Conservation (phyloP, 2,113 vertebrate species). For the Leucosticte australis region DNA sequence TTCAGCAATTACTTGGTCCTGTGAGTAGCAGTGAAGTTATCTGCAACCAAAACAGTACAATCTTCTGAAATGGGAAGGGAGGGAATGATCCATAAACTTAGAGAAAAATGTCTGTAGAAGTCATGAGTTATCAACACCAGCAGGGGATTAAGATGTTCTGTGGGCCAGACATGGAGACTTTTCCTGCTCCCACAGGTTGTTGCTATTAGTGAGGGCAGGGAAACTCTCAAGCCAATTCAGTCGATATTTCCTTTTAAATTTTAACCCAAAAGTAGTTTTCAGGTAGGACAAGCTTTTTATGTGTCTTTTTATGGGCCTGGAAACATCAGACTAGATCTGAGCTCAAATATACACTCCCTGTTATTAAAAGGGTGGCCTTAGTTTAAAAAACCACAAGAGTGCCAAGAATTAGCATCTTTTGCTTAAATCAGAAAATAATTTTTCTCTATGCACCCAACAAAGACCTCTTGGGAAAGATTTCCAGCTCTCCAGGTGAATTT, state of each 20-base stretch:
- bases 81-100: neutral
- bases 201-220: neutral
- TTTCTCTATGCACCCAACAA: neutral
- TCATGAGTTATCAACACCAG: neutral
- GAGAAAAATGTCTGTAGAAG: neutral
- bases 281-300: neutral
- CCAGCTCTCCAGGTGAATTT: neutral
- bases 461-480: neutral
- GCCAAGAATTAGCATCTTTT: neutral
- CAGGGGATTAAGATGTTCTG: neutral
- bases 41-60: neutral
- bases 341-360: neutral
- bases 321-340: neutral
- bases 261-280: neutral
- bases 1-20: neutral
- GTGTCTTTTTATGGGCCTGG: neutral
- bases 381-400: accelerated
- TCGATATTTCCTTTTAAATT: neutral
- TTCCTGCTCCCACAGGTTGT: neutral
- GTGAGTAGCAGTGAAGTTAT: neutral
- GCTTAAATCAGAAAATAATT: neutral
- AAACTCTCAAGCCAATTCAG: neutral
- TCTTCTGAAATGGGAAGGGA: neutral
- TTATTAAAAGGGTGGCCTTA: neutral
- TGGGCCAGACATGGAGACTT: neutral